Percentiles rank a stretch among this genome's conserved stretches.
phyloP scores from a whole-genome alignment of 2,888 invertebrate species.

The Hipparchia semele region DNA sequence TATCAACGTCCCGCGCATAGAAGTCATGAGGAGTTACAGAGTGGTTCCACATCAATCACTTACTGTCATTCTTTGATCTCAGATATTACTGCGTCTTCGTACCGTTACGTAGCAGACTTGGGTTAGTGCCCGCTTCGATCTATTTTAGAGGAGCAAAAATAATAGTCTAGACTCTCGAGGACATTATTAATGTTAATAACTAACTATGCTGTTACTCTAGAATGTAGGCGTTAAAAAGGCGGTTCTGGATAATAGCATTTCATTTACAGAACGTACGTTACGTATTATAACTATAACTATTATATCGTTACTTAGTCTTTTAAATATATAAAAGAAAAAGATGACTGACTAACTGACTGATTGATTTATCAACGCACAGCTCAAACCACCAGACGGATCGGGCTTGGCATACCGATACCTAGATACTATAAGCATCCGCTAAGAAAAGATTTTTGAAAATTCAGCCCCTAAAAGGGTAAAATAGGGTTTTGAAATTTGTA shows the following conservation, averaged over 20 bases:
- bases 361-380: no score
- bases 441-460: no score
- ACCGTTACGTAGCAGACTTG: conserved; percentile 17
- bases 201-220: not conserved
- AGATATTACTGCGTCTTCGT: conserved; percentile 17
- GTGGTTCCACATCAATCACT: conserved; percentile 25
- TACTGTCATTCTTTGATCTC: conserved; percentile 27
- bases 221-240: not conserved
- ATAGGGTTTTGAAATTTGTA: no score
- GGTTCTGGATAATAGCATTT: not conserved
- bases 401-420: no score
- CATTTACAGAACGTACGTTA: no score
- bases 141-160: conserved; percentile 19
- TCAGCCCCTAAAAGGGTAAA: no score
- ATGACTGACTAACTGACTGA: no score
- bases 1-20: conserved; percentile 3
- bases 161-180: not conserved
- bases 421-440: no score
- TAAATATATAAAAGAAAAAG: no score
- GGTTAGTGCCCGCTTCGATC: conserved; percentile 15
- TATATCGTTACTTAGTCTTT: no score
- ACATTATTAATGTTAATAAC: conserved; percentile 7
- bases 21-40: not conserved
- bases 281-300: no score
- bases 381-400: no score